A percentile compares a stretch with the other conserved stretches of the same genome.
Conservation (phyloP, 2,888 invertebrate species). For the Beris morrisii region DNA sequence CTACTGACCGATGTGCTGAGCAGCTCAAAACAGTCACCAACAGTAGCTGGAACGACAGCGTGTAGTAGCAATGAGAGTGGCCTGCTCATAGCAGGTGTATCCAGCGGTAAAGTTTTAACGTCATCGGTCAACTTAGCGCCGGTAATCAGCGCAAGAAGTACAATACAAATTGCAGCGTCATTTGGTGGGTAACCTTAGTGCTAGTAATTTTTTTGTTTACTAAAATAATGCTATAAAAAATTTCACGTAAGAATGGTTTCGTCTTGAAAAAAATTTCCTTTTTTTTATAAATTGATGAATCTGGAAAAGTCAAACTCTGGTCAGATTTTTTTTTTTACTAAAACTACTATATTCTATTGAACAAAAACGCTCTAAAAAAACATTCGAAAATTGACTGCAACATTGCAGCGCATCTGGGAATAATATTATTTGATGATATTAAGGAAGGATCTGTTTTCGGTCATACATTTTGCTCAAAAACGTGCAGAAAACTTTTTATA, state of each 20-base stretch:
- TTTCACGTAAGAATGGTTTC: too few relatives aligned
- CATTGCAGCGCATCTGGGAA: too few relatives aligned
- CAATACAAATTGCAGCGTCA: conserved; percentile 42
- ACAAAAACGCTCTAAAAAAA: too few relatives aligned
- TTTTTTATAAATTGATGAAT: too few relatives aligned
- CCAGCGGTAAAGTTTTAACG: conserved; percentile 38
- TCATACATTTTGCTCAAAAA: too few relatives aligned
- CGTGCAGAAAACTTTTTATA: too few relatives aligned
- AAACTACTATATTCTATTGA: too few relatives aligned
- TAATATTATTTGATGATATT: neutral
- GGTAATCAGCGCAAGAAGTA: conserved; percentile 34
- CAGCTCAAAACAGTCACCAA: conserved; percentile 12
- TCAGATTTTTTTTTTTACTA: neutral
- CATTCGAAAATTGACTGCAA: too few relatives aligned
- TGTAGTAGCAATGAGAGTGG: neutral
- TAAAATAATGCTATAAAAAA: too few relatives aligned
- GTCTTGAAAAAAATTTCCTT: too few relatives aligned
- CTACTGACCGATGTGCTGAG: conserved; percentile 27
- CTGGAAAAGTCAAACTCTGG: neutral
- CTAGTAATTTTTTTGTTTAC: conserved; percentile 3
- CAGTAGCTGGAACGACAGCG: conserved; percentile 9
- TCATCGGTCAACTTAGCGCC: conserved; percentile 42
- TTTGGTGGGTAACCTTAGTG: conserved; percentile 49
- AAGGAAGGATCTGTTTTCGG: neutral
- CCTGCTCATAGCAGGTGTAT: conserved; percentile 21